phyloP scores from a whole-genome alignment of 2,113 vertebrate genomes.

The Urocitellus parryii region DNA sequence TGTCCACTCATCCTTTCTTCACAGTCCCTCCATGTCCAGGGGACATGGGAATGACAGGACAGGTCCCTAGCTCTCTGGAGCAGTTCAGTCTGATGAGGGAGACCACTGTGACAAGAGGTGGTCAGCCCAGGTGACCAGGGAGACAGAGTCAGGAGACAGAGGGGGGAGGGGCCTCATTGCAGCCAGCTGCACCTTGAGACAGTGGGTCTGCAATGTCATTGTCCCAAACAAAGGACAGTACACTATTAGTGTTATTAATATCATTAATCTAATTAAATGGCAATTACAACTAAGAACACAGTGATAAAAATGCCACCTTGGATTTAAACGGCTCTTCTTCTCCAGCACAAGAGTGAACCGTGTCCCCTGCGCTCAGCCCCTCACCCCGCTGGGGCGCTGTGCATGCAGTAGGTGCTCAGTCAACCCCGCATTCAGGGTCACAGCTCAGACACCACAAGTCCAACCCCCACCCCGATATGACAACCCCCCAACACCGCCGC shows the following conservation, averaged over 20 bases:
- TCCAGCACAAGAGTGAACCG: neutral
- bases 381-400: accelerated
- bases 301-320: conserved; percentile 71
- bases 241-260: conserved; percentile 72
- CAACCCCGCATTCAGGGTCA: neutral
- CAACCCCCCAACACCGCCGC: neutral
- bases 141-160: neutral
- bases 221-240: conserved; percentile 65
- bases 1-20: neutral
- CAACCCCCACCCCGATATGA: accelerated
- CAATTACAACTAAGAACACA: conserved; percentile 76
- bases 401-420: neutral
- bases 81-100: neutral
- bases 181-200: neutral
- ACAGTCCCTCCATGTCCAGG: neutral
- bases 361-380: neutral
- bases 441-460: neutral
- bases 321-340: conserved; percentile 50
- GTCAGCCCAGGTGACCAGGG: neutral
- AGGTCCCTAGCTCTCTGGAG: neutral
- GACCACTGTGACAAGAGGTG: accelerated
- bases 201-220: conserved; percentile 38
- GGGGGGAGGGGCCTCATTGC: accelerated
- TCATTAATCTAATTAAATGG: conserved; percentile 77
- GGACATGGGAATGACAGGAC: neutral